Evolutionary conservation across 2,113 vertebrate genomes (phyloP).

Genomic region (Amphiprion percula): DNA sequence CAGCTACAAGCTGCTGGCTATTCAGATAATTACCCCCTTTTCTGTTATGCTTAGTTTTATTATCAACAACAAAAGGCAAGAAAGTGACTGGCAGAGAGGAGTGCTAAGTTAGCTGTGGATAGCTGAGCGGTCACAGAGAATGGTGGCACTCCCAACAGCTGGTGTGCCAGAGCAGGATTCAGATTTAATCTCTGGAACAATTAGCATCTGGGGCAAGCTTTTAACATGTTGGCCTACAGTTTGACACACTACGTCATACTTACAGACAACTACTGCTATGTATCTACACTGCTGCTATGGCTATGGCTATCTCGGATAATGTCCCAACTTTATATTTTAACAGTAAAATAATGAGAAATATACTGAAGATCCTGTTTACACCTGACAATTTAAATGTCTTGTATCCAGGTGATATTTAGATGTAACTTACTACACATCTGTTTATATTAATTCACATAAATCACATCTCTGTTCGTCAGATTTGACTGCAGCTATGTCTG

Average conservation of each 20-base stretch:
- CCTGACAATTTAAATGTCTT: not conserved
- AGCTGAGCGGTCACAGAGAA: slow-evolving; percentile 24
- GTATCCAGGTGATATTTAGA: not conserved
- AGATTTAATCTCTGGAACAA: slow-evolving; percentile 8
- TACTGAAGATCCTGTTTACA: not conserved
- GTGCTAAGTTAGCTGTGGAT: slow-evolving; percentile 28
- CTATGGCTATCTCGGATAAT: no score
- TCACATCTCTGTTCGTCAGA: not conserved
- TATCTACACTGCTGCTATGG: no score
- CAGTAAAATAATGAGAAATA: not conserved
- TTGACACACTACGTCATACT: not conserved
- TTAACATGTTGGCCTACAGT: not conserved
- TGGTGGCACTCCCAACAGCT: slow-evolving; percentile 58
- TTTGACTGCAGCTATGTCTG: not conserved
- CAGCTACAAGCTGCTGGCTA: slow-evolving; percentile 49
- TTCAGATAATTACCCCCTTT: slow-evolving; percentile 57
- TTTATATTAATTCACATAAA: not conserved
- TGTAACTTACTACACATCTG: not conserved
- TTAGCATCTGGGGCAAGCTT: slow-evolving; percentile 22
- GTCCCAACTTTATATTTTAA: not conserved
- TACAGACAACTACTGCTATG: not conserved
- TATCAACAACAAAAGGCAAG: slow-evolving; percentile 36
- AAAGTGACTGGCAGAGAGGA: slow-evolving; percentile 62
- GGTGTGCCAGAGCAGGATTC: slow-evolving; percentile 35
- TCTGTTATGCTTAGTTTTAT: slow-evolving; percentile 40